Percentiles rank a stretch among this genome's conserved stretches.
Evolutionary conservation across 92 coral and sea anemone species (phyloP).

Genomic region (Anthopleura xanthogrammica): DNA sequence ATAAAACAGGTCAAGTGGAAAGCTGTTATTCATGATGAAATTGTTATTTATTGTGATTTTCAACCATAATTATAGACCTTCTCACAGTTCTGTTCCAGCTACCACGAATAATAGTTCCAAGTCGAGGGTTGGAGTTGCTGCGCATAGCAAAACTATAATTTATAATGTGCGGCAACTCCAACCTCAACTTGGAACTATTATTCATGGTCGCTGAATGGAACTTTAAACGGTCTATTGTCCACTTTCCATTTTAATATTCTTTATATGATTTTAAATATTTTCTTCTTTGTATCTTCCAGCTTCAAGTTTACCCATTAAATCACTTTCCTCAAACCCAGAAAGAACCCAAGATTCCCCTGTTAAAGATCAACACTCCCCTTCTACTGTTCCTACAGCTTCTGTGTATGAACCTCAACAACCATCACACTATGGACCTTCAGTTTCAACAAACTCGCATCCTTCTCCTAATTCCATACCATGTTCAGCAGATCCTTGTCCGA

Average conservation of each 20-base stretch:
- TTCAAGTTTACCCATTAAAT: conserved; percentile 64
- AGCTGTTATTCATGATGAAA: too few relatives aligned
- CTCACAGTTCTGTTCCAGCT: too few relatives aligned
- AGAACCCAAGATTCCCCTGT: conserved; percentile 51
- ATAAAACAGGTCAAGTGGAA: too few relatives aligned
- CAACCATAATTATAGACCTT: background rate
- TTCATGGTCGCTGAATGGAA: too few relatives aligned
- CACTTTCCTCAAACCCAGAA: conserved; percentile 66
- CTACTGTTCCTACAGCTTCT: conserved; percentile 42
- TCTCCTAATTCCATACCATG: conserved; percentile 85
- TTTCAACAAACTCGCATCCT: conserved; percentile 56
- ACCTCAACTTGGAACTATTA: too few relatives aligned
- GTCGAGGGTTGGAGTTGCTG: too few relatives aligned
- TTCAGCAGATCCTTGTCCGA: conserved; percentile 97
- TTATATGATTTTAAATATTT: background rate
- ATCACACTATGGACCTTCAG: conserved; percentile 50
- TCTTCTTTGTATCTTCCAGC: conserved; percentile 42
- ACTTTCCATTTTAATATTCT: background rate
- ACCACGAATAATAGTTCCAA: too few relatives aligned
- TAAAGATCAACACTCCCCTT: conserved; percentile 50
- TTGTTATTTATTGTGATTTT: background rate
- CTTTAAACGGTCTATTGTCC: too few relatives aligned
- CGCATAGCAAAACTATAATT: too few relatives aligned
- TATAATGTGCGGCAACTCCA: too few relatives aligned
- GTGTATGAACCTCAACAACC: conserved; percentile 57